Percentiles rank a stretch among this genome's conserved stretches.
These are phyloP conservation scores for Pipistrellus pygmaeus DNA, from an alignment of 2,797 vertebrate species.

Conservation along the genomic window DNA sequence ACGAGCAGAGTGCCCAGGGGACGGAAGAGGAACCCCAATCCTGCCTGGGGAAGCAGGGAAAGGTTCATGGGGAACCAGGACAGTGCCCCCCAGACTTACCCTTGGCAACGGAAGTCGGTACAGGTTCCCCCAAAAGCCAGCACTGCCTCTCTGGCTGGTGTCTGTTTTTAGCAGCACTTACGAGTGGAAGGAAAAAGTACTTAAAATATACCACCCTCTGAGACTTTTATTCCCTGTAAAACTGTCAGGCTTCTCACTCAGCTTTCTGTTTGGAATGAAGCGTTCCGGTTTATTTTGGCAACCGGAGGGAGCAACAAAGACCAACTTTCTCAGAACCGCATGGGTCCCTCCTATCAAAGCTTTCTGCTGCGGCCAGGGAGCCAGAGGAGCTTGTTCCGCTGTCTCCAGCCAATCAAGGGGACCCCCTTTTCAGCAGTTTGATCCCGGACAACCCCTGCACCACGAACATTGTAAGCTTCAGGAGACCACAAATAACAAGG, in stretches of 20 bases:
- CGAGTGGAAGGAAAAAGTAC: slow-evolving; percentile 64
- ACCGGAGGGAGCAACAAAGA: slow-evolving; percentile 76
- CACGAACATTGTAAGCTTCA: accelerated
- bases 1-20: neutral
- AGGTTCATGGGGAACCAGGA: neutral
- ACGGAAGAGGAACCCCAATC: slow-evolving; percentile 44
- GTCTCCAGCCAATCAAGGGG: neutral
- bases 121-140: slow-evolving; percentile 22
- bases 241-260: slow-evolving; percentile 76
- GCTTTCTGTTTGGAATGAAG: slow-evolving; percentile 75
- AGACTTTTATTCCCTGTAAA: slow-evolving; percentile 74
- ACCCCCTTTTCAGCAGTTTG: neutral
- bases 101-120: slow-evolving; percentile 44
- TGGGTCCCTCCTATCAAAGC: slow-evolving; percentile 1
- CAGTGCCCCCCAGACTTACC: neutral
- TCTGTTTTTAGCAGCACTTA: slow-evolving; percentile 70
- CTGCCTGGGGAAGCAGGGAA: neutral
- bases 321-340: neutral
- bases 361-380: neutral
- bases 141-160: neutral
- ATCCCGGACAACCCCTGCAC: accelerated
- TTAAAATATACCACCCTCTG: slow-evolving; percentile 70
- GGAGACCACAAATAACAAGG: neutral
- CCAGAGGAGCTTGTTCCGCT: neutral
- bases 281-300: slow-evolving; percentile 74